A percentile compares a stretch with the other conserved stretches of the same genome.
Conservation (phyloP, 2,113 vertebrate genomes). For the Plectropomus leopardus region DNA sequence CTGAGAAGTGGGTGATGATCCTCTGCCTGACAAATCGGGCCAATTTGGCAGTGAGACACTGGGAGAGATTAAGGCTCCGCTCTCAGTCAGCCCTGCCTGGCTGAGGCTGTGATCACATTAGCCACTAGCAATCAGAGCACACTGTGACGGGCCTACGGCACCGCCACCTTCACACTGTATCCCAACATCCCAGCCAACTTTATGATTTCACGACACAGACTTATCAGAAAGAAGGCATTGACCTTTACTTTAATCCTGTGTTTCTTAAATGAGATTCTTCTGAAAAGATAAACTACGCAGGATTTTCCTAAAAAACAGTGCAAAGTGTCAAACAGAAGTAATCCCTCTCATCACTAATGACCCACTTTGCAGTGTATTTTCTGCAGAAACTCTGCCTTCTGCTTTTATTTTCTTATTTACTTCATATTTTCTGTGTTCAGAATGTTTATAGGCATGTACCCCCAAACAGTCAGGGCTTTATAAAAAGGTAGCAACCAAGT, state of each 20-base stretch:
- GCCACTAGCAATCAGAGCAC: slow-evolving; percentile 62
- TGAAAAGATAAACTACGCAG: too few species aligned
- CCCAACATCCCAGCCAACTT: slow-evolving; percentile 22
- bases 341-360: too few species aligned
- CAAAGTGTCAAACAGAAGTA: too few species aligned
- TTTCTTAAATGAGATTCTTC: too few species aligned
- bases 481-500: too few species aligned
- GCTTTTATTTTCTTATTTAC: too few species aligned
- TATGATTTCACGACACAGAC: background rate
- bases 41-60: slow-evolving; percentile 75
- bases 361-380: too few species aligned
- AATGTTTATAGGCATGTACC: too few species aligned
- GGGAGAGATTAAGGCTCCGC: slow-evolving; percentile 72
- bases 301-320: too few species aligned
- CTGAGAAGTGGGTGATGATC: slow-evolving; percentile 70
- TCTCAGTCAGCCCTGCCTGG: slow-evolving; percentile 60
- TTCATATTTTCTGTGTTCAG: too few species aligned
- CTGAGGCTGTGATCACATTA: slow-evolving; percentile 79
- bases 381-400: too few species aligned
- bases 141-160: slow-evolving; percentile 66
- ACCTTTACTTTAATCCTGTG: slow-evolving; percentile 11
- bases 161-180: slow-evolving; percentile 61
- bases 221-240: background rate
- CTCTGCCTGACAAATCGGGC: slow-evolving; percentile 72
- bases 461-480: too few species aligned